Percentiles rank a stretch among this genome's conserved stretches.
Evolutionary conservation across 2,113 vertebrate species (phyloP).

Genomic region (Mesitornis unicolor): DNA sequence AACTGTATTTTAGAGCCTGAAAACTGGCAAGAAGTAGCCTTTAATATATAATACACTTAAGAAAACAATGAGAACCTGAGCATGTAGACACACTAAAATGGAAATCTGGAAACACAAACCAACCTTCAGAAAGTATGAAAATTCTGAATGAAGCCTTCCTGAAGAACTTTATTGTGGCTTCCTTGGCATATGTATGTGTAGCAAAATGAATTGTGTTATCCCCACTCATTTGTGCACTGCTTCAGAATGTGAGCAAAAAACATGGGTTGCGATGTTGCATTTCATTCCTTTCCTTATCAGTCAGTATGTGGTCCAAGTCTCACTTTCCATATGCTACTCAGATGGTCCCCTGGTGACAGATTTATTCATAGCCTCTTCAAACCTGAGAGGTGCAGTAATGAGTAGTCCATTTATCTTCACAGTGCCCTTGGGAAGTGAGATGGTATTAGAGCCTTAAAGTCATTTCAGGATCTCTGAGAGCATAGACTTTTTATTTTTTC

Average conservation of each 20-base stretch:
- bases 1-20: background rate
- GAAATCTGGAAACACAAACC: background rate
- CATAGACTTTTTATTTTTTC: accelerated
- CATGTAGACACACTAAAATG: background rate
- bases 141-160: background rate
- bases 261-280: background rate
- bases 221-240: background rate
- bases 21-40: background rate
- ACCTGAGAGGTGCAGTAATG: background rate
- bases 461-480: background rate
- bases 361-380: background rate
- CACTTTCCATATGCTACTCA: background rate
- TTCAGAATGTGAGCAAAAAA: background rate
- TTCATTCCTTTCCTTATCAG: background rate
- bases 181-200: background rate
- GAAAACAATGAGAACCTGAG: background rate
- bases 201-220: background rate
- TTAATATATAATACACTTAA: background rate
- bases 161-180: background rate
- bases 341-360: background rate
- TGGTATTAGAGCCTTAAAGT: accelerated
- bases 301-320: background rate
- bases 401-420: background rate
- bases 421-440: background rate
- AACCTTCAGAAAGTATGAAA: background rate